A percentile compares a stretch with the other conserved stretches of the same genome.
Conservation (phyloP, 2,797 vertebrate genomes). For the Brachyrhaphis roseni region DNA sequence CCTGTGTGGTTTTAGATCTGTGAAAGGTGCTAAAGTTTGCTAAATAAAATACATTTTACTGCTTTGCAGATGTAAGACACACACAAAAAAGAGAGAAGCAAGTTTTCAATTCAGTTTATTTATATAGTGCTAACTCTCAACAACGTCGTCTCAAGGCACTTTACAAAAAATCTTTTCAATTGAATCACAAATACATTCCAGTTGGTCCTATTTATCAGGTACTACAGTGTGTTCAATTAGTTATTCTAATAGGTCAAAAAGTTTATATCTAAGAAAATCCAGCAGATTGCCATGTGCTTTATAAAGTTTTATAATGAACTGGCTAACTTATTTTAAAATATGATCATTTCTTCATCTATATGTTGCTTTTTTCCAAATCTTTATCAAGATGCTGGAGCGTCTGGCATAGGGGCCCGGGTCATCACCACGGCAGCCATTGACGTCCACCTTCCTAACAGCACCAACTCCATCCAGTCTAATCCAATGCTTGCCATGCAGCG, state of each 20-base stretch:
- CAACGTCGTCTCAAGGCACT: no score
- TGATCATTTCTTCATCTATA: not conserved
- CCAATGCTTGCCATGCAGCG: conserved; percentile 71
- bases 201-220: no score
- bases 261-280: no score
- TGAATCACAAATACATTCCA: no score
- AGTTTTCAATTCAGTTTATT: not conserved
- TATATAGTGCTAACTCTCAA: no score
- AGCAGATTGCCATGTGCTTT: not conserved
- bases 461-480: conserved; percentile 69
- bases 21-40: not conserved
- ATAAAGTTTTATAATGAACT: not conserved
- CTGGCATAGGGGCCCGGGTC: conserved; percentile 80
- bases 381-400: conserved; percentile 75
- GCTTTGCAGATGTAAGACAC: not conserved
- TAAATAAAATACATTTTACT: not conserved
- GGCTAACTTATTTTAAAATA: not conserved
- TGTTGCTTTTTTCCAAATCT: conserved; percentile 10
- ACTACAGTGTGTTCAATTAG: no score
- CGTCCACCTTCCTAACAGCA: conserved; percentile 86
- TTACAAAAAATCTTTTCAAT: no score
- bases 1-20: not conserved
- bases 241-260: no score
- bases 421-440: conserved; percentile 94
- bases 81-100: not conserved